Percentiles rank a stretch among this genome's conserved stretches.
These are phyloP conservation scores for Montipora capitata DNA, from an alignment of 92 coral and sea anemone genomes.

Conservation along the genomic window DNA sequence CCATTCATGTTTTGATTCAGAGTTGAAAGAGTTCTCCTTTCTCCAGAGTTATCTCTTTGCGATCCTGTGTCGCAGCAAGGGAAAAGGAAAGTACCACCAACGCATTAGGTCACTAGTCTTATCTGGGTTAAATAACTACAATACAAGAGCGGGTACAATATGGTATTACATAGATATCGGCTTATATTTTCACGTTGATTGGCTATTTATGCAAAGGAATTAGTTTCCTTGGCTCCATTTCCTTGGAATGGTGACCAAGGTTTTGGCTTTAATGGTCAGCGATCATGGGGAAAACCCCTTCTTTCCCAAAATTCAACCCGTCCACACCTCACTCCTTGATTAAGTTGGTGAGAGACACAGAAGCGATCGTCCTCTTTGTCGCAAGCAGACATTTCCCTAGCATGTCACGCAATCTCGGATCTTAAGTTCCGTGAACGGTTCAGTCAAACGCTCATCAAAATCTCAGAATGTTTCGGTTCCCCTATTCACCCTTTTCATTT, in stretches of 20 bases:
- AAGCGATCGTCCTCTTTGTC: neutral
- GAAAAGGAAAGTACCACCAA: neutral
- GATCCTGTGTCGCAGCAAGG: neutral
- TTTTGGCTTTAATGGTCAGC: neutral
- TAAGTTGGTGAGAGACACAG: neutral
- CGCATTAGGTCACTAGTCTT: neutral
- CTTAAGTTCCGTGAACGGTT: neutral
- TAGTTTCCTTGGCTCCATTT: neutral
- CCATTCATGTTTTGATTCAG: no score
- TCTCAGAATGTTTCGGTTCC: conserved; percentile 2
- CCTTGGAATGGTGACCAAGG: neutral
- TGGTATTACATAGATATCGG: neutral
- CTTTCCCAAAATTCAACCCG: no score
- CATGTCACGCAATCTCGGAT: neutral
- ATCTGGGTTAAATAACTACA: neutral
- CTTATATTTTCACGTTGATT: neutral
- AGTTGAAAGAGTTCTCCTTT: neutral
- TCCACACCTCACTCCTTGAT: no score
- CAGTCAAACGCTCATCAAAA: neutral
- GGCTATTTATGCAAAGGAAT: neutral
- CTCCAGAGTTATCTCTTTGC: neutral
- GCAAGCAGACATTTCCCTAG: neutral
- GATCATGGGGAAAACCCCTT: neutral
- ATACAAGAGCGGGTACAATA: neutral
- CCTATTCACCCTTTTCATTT: conserved; percentile 1